A percentile compares a stretch with the other conserved stretches of the same genome.
These are phyloP conservation scores for Buphagus erythrorhynchus DNA, from an alignment of 2,797 vertebrate species.

Conservation along the genomic window DNA sequence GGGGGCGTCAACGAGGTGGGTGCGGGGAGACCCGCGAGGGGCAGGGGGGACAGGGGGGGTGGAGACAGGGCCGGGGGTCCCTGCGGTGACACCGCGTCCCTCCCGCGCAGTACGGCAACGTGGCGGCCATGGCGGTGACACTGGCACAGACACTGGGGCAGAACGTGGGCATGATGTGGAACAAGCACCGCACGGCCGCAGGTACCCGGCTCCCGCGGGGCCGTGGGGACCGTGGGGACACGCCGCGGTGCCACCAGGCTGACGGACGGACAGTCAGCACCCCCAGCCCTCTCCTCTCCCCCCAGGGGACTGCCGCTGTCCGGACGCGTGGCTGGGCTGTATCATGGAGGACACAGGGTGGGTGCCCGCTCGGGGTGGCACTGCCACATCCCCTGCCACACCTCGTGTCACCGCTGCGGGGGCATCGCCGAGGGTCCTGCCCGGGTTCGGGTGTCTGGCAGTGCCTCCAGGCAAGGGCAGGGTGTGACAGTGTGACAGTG, in stretches of 20 bases:
- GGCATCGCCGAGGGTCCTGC: not conserved
- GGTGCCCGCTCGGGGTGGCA: constrained; percentile 17
- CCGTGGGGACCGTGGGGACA: fast-evolving
- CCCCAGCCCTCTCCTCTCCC: not conserved
- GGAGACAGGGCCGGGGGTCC: not conserved
- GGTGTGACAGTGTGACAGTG: not conserved
- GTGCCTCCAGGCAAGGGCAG: not conserved
- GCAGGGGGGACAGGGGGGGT: not conserved
- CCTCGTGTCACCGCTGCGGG: not conserved
- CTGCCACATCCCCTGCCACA: not conserved
- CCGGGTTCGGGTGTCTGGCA: not conserved
- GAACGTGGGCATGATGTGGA: constrained; percentile 96
- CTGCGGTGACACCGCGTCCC: not conserved
- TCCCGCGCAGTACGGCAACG: constrained; percentile 86
- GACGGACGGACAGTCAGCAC: not conserved
- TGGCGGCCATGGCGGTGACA: constrained; percentile 89
- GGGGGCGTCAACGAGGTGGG: constrained; percentile 90
- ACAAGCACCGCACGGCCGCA: constrained; percentile 87
- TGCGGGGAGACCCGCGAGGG: fast-evolving
- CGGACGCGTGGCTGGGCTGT: constrained; percentile 91
- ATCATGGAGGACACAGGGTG: constrained; percentile 98
- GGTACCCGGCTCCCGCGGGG: constrained; percentile 64
- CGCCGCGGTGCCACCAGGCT: not conserved
- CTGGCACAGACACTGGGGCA: constrained; percentile 93
- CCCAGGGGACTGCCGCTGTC: constrained; percentile 91